Evolutionary conservation across 2,888 invertebrate genomes (phyloP), one percentile per base, ranked within the genome.

Genomic region (Drosophila leonis): DNA sequence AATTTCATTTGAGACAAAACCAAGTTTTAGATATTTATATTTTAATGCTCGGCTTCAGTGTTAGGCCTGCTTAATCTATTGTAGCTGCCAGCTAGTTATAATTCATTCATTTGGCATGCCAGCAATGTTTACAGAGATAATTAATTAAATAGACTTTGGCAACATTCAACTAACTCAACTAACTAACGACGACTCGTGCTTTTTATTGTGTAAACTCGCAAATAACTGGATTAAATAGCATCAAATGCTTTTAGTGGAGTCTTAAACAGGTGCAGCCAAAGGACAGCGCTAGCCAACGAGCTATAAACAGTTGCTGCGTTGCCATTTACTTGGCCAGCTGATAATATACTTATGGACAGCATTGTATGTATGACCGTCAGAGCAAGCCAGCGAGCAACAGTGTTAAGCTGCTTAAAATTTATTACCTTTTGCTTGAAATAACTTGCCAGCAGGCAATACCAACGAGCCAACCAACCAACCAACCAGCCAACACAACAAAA

Each of bases 341-440:
- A 66, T 63, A 54, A 29, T 72, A 75, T 56, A 72, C 67, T 72
- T 72, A 33, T 70, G 75, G 62, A 54, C 60, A 59, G 73, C 70
- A 75, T 39, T 86, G 84, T 88, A 71, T 86, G 84, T 88, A 71
- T 76, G 75, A 62, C 65, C 80, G 65, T 62, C 72, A 57, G 75
- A 83, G 76, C 76, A 85, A 87, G 82, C 82, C 82, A 86, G 80
- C 78, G 82, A 84, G 88, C 88, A 88, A 86, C 83, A 90, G 82
- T 87, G 84, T 82, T 89, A 89, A 89, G 90, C 89, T 89, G 80
- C 89, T 89, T 89, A 90, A 86, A 89, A 89, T 89, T 90, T 90
- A 89, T 89, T 89, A 89, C 91, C 89, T 86, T 90, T 83, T 86
- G 87, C 90, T 78, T 86, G 84, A 83, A 90, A 88, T 90, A 90